Evolutionary conservation across 2,888 invertebrate species (phyloP), one percentile per base, ranked within the genome.

Genomic region (Nipponacmea schrenckii): DNA sequence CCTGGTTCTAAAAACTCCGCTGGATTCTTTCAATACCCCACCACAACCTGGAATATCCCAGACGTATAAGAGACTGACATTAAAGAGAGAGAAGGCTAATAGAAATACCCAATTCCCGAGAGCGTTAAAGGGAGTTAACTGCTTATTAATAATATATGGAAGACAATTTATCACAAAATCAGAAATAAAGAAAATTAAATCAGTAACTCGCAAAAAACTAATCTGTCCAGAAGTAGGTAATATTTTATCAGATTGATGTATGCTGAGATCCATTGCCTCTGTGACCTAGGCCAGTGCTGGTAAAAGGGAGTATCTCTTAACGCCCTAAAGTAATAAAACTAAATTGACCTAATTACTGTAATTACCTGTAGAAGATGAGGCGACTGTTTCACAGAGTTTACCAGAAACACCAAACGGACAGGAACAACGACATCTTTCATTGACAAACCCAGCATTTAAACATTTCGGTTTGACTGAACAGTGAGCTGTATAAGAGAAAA

Each of bases 351-450:
- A 8, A 39, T 39, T 1, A 2, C 10, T 7, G 10, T 39, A 7
- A 39, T 39, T 27, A 73, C 78, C 72, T 44, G 70, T 62, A 39
- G 70, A 72, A 26, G 73, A 65, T 1, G 64, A 20, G 20, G 27
- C 67, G 67, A 79, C 79, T 12, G 74, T 74, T 26, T 74, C 68
- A 68, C 79, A 79, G 14, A 56, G 64, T 14, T 24, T 26, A 14
- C 79, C 79, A 10, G 69, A 68, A 39, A 79, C 68, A 1, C 77
- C 77, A 10, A 45, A 46, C 17, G 79, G 79, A 71, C 79, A 79
- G 50, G 77, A 62, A 45, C 79, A 79, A 12, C 67, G 70, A 69
- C 79, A 79, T 50, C 70, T 70, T 14, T 76, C 75, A 8, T 77
- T 77, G 17, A 78, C 68, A 67, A 73, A 77, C 2, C 79, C 79